A percentile compares a stretch with the other conserved stretches of the same genome.
Conservation (phyloP, 1,140 invertebrate genomes). For the Leptopilina boulardi region DNA sequence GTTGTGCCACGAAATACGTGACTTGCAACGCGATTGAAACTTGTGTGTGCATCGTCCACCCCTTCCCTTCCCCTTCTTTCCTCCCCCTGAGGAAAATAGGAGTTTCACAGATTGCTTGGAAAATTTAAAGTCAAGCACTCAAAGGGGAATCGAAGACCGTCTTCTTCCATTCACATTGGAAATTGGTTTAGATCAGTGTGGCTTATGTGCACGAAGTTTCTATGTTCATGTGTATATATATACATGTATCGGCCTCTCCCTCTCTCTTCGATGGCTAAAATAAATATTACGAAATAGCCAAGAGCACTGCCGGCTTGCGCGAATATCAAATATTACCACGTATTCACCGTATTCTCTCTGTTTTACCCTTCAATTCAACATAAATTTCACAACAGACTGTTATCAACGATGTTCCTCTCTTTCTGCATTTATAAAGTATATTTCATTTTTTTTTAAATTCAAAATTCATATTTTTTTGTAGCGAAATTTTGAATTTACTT, state of each 20-base stretch:
- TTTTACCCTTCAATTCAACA: neutral
- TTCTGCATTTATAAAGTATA: neutral
- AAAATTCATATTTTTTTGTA: too few relatives aligned
- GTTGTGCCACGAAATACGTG: slow-evolving; percentile 35
- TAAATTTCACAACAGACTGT: slow-evolving; percentile 1
- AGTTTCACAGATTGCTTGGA: slow-evolving; percentile 44
- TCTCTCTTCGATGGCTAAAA: neutral
- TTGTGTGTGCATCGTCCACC: slow-evolving; percentile 24
- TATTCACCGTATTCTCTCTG: slow-evolving; percentile 14
- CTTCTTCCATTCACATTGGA: slow-evolving; percentile 39
- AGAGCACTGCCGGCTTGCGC: slow-evolving; percentile 1
- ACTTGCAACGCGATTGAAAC: slow-evolving; percentile 21
- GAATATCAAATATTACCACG: slow-evolving; percentile 28
- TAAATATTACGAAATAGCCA: slow-evolving; percentile 16
- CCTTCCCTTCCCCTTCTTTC: too few relatives aligned
- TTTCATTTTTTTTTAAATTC: neutral
- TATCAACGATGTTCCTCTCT: neutral
- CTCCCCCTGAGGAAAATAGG: slow-evolving; percentile 17
- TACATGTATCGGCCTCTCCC: neutral
- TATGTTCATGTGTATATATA: neutral
- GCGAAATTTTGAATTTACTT: too few relatives aligned
- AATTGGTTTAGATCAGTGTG: slow-evolving; percentile 44
- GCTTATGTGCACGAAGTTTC: slow-evolving; percentile 19
- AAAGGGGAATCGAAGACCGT: slow-evolving; percentile 43
- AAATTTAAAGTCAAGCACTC: slow-evolving; percentile 41